phyloP scores from a whole-genome alignment of 1,140 invertebrate species.

The Brachionus paranguensis region DNA sequence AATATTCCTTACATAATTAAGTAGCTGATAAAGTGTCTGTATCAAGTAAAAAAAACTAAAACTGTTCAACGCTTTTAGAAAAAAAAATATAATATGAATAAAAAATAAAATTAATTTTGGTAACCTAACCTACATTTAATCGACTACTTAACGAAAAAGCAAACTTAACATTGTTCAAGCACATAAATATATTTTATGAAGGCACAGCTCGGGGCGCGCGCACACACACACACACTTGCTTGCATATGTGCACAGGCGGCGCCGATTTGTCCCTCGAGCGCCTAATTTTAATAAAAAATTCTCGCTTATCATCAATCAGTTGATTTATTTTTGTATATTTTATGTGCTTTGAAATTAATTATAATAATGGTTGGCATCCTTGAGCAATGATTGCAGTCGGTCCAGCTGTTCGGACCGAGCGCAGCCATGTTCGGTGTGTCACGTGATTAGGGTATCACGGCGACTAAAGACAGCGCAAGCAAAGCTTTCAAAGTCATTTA shows the following conservation, averaged over 20 bases:
- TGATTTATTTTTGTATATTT: background rate
- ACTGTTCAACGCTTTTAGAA: constrained; percentile 3
- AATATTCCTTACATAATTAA: background rate
- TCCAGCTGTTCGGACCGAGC: background rate
- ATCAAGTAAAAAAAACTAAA: background rate
- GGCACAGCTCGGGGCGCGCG: background rate
- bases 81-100: background rate
- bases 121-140: constrained; percentile 29
- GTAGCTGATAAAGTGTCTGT: background rate
- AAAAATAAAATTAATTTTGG: background rate
- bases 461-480: background rate
- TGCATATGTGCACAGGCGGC: background rate
- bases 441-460: background rate
- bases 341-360: background rate
- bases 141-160: background rate
- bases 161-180: constrained; percentile 18
- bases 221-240: background rate
- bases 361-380: background rate
- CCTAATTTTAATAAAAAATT: constrained; percentile 3
- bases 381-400: background rate
- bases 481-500: background rate
- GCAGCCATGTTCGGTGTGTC: background rate
- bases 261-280: background rate
- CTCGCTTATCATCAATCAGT: background rate
- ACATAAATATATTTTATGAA: background rate